Percentiles rank a stretch among this genome's conserved stretches.
Evolutionary conservation across 2,113 vertebrate species (phyloP).

Genomic region (Malurus alboscapulatus): DNA sequence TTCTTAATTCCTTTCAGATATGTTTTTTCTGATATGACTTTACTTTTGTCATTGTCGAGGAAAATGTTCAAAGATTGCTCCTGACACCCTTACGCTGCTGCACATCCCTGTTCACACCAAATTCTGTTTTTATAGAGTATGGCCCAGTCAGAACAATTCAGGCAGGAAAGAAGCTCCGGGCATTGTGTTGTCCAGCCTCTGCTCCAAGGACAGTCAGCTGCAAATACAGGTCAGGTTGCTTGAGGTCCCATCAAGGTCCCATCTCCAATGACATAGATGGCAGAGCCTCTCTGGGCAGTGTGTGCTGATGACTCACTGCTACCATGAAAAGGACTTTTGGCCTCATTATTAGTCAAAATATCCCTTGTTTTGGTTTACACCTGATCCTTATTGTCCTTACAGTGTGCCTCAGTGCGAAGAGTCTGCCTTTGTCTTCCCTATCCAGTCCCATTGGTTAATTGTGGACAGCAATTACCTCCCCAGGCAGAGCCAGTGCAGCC

Average conservation of each 20-base stretch:
- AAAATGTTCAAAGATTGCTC: rapidly evolving
- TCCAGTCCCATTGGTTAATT: not conserved
- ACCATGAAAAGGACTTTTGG: not conserved
- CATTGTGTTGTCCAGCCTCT: rapidly evolving
- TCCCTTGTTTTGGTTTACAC: not conserved
- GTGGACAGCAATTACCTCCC: not conserved
- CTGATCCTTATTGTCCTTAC: not conserved
- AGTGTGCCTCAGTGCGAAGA: not conserved
- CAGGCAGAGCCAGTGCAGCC: not conserved
- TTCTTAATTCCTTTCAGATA: not conserved
- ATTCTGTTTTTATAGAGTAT: not conserved
- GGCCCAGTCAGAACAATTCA: not conserved
- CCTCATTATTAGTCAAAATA: not conserved
- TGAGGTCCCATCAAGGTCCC: not conserved
- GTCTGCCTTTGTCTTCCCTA: not conserved
- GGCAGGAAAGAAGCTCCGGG: not conserved
- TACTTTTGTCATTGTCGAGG: not conserved
- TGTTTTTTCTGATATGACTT: not conserved
- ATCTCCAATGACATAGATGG: not conserved
- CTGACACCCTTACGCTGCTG: not conserved
- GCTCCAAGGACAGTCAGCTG: not conserved
- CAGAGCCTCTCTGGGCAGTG: not conserved
- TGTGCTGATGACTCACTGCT: not conserved
- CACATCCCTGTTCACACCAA: not conserved
- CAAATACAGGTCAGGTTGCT: not conserved